These are phyloP conservation scores for Condylostylus longicornis DNA, from an alignment of 1,140 invertebrate species.

Conservation along the genomic window DNA sequence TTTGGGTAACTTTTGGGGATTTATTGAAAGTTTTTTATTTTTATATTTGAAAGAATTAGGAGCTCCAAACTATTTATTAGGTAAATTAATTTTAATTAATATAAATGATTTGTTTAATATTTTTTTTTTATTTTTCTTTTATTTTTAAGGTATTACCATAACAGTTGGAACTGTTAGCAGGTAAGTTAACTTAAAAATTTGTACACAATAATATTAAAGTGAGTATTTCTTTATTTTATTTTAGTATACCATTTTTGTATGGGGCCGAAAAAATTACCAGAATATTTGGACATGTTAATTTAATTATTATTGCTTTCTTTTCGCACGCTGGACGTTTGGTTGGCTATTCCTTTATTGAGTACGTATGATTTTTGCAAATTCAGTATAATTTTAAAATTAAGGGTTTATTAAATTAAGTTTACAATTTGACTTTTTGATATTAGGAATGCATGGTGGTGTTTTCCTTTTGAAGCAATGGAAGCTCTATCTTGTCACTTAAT, in stretches of 20 bases:
- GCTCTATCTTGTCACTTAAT: constrained; percentile 71
- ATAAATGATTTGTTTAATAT: background rate
- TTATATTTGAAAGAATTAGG: constrained; percentile 67
- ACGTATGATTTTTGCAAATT: constrained; percentile 31
- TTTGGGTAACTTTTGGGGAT: constrained; percentile 67
- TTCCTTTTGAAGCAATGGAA: constrained; percentile 74
- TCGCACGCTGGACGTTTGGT: constrained; percentile 61
- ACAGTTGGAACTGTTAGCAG: constrained; percentile 61
- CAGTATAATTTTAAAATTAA: too few relatives aligned
- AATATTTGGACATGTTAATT: constrained; percentile 62
- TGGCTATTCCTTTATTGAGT: constrained; percentile 71
- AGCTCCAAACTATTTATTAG: constrained; percentile 62
- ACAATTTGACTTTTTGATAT: constrained; percentile 12
- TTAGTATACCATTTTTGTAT: constrained; percentile 68
- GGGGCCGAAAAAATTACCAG: constrained; percentile 64
- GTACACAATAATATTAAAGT: too few relatives aligned
- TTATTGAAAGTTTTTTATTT: constrained; percentile 72
- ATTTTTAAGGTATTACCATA: constrained; percentile 51
- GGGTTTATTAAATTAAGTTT: background rate
- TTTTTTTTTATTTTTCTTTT: background rate
- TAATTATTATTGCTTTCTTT: constrained; percentile 67
- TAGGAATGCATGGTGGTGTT: constrained; percentile 70
- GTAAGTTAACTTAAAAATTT: too few relatives aligned
- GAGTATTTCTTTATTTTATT: too few relatives aligned
- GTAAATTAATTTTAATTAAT: constrained; percentile 33